A percentile compares a stretch with the other conserved stretches of the same genome.
Conservation (phyloP, 2,797 vertebrate species). For the Tachyglossus aculeatus region DNA sequence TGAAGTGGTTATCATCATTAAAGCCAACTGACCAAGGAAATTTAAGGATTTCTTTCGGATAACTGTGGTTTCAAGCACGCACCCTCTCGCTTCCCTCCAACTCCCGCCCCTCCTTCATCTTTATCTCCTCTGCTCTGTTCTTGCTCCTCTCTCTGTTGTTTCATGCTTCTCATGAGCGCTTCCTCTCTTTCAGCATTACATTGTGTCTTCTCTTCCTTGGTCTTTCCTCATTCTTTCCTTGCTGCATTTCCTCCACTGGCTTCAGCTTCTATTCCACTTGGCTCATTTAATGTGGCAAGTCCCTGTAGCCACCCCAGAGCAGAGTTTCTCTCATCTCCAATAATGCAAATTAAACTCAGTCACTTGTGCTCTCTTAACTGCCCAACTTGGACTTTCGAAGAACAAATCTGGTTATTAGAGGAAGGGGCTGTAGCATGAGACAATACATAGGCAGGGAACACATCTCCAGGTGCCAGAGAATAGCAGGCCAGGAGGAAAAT, state of each 20-base stretch:
- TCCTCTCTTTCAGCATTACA: background rate
- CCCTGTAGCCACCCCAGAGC: slow-evolving; percentile 2
- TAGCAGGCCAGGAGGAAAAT: slow-evolving; percentile 69
- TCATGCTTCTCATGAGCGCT: no score
- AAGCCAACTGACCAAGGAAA: no score
- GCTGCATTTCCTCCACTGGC: background rate
- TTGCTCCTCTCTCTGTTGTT: background rate
- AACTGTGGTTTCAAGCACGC: no score
- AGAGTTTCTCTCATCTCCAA: slow-evolving; percentile 14
- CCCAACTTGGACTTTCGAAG: slow-evolving; percentile 31
- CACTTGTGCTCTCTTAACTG: slow-evolving; percentile 33
- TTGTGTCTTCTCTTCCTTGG: background rate
- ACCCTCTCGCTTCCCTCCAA: no score
- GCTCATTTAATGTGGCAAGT: slow-evolving; percentile 7
- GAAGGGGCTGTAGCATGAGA: slow-evolving; percentile 45
- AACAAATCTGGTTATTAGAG: slow-evolving; percentile 55
- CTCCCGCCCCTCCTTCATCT: background rate
- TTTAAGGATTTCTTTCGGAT: no score
- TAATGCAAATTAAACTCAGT: slow-evolving; percentile 16
- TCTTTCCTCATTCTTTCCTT: background rate
- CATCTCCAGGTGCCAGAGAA: slow-evolving; percentile 72
- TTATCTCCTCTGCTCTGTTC: background rate
- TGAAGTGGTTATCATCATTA: no score
- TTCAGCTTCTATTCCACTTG: slow-evolving; percentile 1
- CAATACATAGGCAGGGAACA: slow-evolving; percentile 59